Conservation (phyloP, 2,888 invertebrate genomes). For the Junonia oenone region DNA sequence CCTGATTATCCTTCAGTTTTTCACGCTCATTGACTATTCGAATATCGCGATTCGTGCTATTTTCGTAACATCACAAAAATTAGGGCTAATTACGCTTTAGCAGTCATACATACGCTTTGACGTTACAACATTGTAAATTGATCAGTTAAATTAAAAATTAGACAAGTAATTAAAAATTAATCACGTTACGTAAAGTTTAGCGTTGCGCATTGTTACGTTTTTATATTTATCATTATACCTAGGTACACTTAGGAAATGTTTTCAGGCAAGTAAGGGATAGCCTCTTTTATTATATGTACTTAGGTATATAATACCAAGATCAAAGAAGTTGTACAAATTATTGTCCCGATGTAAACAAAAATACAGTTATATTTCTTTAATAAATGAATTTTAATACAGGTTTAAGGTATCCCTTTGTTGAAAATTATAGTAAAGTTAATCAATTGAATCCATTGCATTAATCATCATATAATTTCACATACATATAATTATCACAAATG, state of each 20-base stretch:
- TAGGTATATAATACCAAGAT: no score
- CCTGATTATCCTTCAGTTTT: slow-evolving; percentile 51
- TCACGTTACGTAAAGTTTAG: not conserved
- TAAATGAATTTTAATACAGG: no score
- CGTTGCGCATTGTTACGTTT: not conserved
- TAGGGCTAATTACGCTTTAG: slow-evolving; percentile 12
- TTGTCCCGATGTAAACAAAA: no score
- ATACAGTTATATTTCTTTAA: no score
- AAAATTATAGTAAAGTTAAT: not conserved
- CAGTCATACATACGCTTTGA: slow-evolving; percentile 2
- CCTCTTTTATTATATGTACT: no score
- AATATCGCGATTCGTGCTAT: slow-evolving; percentile 36
- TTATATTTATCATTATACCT: no score
- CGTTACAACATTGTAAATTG: not conserved
- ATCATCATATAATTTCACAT: not conserved
- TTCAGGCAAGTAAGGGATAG: no score
- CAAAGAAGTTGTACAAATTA: no score
- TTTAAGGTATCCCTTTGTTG: no score
- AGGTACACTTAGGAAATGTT: no score
- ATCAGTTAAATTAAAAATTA: not conserved
- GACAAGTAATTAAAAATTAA: not conserved
- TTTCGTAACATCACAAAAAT: slow-evolving; percentile 48
- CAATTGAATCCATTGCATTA: not conserved
- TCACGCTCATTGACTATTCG: slow-evolving; percentile 67
- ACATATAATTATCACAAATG: not conserved